Percentiles rank a stretch among this genome's conserved stretches.
Conservation (phyloP, 2,797 vertebrate genomes). For the Thamnophis elegans region DNA sequence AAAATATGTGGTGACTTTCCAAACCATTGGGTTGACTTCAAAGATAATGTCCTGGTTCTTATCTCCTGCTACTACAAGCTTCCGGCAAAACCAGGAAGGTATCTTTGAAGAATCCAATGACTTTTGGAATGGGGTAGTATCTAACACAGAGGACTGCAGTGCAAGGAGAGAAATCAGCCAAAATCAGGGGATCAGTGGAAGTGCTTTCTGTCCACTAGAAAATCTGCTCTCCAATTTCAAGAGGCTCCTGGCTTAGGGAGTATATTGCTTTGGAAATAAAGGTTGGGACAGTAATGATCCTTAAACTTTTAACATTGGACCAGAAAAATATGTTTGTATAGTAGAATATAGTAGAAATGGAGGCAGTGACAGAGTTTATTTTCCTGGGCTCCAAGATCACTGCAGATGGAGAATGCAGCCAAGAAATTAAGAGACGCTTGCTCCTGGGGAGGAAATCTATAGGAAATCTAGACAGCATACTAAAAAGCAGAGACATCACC, state of each 20-base stretch:
- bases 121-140: background rate
- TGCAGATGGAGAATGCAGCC: too few species aligned
- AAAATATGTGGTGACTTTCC: background rate
- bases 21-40: background rate
- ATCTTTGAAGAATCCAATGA: too few species aligned
- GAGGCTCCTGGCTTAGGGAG: background rate
- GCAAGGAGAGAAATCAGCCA: background rate
- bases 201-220: background rate
- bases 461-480: too few species aligned
- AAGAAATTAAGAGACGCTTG: too few species aligned
- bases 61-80: background rate
- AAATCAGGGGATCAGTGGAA: background rate
- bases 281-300: background rate
- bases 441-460: too few species aligned
- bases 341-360: background rate
- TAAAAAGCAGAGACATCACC: too few species aligned
- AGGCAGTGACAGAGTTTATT: too few species aligned
- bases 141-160: background rate
- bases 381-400: too few species aligned
- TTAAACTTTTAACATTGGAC: background rate
- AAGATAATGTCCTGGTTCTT: background rate
- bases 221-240: background rate
- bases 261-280: background rate
- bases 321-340: background rate
- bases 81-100: too few species aligned